Evolutionary conservation across 2,113 vertebrate genomes (phyloP), one percentile per base, ranked within the genome.

Genomic region (Vulpes vulpes): DNA sequence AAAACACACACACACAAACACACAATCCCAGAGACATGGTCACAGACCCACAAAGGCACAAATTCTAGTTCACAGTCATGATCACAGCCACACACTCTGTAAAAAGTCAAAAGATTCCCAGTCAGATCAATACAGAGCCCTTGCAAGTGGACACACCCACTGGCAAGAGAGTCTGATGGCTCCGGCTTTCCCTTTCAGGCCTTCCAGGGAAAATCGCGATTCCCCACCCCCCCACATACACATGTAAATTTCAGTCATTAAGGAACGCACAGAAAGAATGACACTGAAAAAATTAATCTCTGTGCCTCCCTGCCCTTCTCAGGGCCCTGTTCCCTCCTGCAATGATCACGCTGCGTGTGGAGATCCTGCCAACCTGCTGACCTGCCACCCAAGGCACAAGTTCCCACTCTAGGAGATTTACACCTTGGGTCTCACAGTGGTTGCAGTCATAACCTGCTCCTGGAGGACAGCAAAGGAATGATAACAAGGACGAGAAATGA

Each of bases 271-370:
- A 35, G 57, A 93, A 96, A 94, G 79, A 71, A 38, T 69, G 76
- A 60, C 93, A 86, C 53, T 43, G 65, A 76, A 94, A 91, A 97
- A 88, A 92, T 89, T 73, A 81, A 93, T 94, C 55, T 96, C 76
- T n/a, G 60, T 9, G 93, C 65, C 83, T 79, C 89, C n/a, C 25
- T 84, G 74, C 51, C 67, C 89, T 74, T 81, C 49, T 65, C 64
- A 12, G 79, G 79, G 43, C 80, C 53, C 67, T 23, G 38, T 35
- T 79, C 23, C 51, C 80, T 89, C 81, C 74, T 1, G 3, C 53
- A 38, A 12, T 15, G 62, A 59, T 78, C 85, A 94, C 65, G 53
- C 38, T 57, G 79, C 11, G 0, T 1, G 1, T 3, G 64, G 83
- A 92, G 87, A 78, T 2, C 32, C 80, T 59, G 64, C 64, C 38